Percentiles rank a stretch among this genome's conserved stretches.
These are phyloP conservation scores for Rattus rattus DNA, from an alignment of 2,113 vertebrate species.

Conservation along the genomic window DNA sequence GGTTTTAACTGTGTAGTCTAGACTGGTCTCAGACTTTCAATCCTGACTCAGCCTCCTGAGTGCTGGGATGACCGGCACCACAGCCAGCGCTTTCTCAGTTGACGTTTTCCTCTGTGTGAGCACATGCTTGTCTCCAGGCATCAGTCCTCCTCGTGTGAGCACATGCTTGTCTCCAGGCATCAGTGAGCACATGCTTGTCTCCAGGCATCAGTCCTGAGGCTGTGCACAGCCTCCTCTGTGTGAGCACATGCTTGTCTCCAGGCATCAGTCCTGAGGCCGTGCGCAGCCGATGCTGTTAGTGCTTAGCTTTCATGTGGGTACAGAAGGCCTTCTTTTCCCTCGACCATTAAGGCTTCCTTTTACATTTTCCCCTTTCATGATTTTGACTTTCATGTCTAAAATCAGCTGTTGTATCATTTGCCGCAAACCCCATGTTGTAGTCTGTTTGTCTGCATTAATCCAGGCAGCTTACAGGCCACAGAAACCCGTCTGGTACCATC, in stretches of 20 bases:
- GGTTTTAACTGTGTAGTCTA: not conserved
- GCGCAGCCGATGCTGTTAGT: rapidly evolving
- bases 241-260: too few species aligned
- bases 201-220: too few species aligned
- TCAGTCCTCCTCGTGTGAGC: not conserved
- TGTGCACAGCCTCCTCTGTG: too few species aligned
- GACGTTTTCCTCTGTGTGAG: too few species aligned
- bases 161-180: too few species aligned
- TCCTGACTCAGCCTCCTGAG: too few species aligned
- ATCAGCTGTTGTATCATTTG: not conserved
- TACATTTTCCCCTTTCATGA: too few species aligned
- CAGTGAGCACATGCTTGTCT: too few species aligned
- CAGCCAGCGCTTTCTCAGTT: not conserved
- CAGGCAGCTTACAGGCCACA: not conserved
- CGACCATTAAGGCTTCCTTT: not conserved
- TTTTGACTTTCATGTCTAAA: not conserved
- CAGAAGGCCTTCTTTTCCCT: not conserved
- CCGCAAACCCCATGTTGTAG: not conserved
- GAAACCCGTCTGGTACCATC: not conserved
- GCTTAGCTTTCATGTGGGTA: not conserved
- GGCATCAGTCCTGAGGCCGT: not conserved
- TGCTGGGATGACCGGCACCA: not conserved
- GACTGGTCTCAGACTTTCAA: not conserved
- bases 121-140: too few species aligned
- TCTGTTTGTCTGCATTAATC: not conserved